These are phyloP conservation scores for Podarcis muralis DNA, from an alignment of 2,113 vertebrate genomes.

Conservation along the genomic window DNA sequence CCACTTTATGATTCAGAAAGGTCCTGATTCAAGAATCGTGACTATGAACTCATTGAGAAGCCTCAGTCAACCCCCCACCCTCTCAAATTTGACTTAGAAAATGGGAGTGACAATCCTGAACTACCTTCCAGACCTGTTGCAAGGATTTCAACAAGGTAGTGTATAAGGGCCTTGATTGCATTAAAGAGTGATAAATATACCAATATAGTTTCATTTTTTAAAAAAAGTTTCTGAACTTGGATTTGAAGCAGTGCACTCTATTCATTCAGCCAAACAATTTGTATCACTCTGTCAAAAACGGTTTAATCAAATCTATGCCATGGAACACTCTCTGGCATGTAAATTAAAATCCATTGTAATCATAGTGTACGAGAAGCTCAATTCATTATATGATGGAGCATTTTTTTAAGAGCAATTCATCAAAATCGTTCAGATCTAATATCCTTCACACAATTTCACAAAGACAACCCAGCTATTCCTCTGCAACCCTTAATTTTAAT, in stretches of 20 bases:
- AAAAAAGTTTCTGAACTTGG: slow-evolving; percentile 1
- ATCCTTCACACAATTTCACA: slow-evolving; percentile 38
- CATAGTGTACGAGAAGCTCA: slow-evolving; percentile 42
- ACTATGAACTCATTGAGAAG: background rate
- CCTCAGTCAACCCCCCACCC: no score
- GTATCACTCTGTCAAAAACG: slow-evolving; percentile 32
- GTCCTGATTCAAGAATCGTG: background rate
- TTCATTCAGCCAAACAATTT: slow-evolving; percentile 39
- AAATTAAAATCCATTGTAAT: slow-evolving; percentile 57
- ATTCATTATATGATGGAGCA: slow-evolving; percentile 46
- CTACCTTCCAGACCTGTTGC: background rate
- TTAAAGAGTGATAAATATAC: no score
- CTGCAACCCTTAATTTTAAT: slow-evolving; percentile 52
- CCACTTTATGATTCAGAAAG: background rate
- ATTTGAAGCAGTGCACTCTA: background rate
- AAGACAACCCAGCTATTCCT: slow-evolving; percentile 52
- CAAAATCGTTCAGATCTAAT: slow-evolving; percentile 51
- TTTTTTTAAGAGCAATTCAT: slow-evolving; percentile 50
- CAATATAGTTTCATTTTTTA: no score
- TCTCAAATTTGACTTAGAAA: no score
- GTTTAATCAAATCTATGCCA: slow-evolving; percentile 59
- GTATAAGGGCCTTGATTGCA: background rate
- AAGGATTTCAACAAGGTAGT: background rate
- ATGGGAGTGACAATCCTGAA: background rate
- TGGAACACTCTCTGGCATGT: slow-evolving; percentile 16